Percentiles rank a stretch among this genome's conserved stretches.
Evolutionary conservation across 2,113 vertebrate genomes (phyloP).

Genomic region (Pipa parva): DNA sequence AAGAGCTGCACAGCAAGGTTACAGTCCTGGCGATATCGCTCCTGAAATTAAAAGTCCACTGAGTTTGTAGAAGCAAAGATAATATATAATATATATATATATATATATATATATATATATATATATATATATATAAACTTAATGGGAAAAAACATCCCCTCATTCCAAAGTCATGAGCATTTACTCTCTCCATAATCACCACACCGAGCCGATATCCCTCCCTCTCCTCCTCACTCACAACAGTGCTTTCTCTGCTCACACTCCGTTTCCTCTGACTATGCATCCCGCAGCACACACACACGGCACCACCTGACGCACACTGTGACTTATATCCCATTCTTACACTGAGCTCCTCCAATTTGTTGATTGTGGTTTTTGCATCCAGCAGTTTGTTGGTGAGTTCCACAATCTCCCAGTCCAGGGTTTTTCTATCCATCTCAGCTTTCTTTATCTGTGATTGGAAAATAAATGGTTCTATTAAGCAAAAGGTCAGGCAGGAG

Average conservation of each 20-base stretch:
- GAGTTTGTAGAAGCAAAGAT: too few species aligned
- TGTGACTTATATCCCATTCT: neutral
- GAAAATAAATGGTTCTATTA: neutral
- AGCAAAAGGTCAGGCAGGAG: neutral
- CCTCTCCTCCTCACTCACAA: neutral
- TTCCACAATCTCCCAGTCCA: slow-evolving; percentile 97
- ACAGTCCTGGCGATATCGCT: slow-evolving; percentile 93
- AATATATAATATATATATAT: too few species aligned
- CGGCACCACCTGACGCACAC: neutral
- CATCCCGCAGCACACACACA: neutral
- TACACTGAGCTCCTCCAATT: slow-evolving; percentile 93
- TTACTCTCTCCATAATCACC: too few species aligned
- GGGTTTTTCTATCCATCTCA: slow-evolving; percentile 90
- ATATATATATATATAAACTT: too few species aligned
- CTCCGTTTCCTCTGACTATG: neutral
- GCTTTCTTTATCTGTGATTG: slow-evolving; percentile 85
- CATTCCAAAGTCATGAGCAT: too few species aligned
- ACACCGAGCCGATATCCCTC: too few species aligned
- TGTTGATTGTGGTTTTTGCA: slow-evolving; percentile 90
- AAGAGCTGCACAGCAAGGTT: slow-evolving; percentile 95
- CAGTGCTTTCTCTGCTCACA: neutral
- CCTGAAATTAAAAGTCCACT: too few species aligned
- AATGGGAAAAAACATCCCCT: too few species aligned
- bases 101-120: too few species aligned
- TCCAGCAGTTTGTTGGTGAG: slow-evolving; percentile 95